Percentiles rank a stretch among this genome's conserved stretches.
phyloP scores from a whole-genome alignment of 1,140 invertebrate species.

The Drosophila subobscura region DNA sequence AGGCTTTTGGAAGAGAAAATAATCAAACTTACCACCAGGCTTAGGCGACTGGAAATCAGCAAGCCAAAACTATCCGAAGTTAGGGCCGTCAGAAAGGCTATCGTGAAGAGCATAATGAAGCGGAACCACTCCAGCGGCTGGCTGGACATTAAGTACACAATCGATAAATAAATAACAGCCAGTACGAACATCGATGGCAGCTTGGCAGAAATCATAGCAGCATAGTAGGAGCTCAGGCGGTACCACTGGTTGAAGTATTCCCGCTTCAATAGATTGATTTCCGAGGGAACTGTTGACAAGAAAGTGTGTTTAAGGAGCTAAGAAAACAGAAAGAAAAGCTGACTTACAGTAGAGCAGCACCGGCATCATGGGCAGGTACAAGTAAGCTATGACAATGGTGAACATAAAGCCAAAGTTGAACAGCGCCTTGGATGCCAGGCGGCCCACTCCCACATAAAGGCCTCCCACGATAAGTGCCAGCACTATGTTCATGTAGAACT shows the following conservation, averaged over 20 bases:
- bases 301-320: too few species aligned
- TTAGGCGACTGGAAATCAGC: conserved; percentile 88
- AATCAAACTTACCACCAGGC: conserved; percentile 87
- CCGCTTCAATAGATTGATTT: conserved; percentile 93
- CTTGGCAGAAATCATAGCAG: conserved; percentile 91
- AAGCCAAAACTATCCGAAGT: conserved; percentile 91
- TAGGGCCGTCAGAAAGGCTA: conserved; percentile 88
- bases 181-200: conserved; percentile 89
- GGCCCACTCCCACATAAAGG: conserved; percentile 89
- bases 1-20: neutral
- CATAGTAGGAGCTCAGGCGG: conserved; percentile 93
- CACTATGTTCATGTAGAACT: conserved; percentile 87
- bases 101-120: conserved; percentile 88
- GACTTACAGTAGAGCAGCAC: conserved; percentile 90
- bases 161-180: conserved; percentile 90
- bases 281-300: conserved; percentile 92
- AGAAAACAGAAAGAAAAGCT: neutral
- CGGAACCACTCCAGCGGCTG: conserved; percentile 92
- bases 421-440: conserved; percentile 90
- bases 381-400: conserved; percentile 89
- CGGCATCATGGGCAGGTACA: conserved; percentile 92
- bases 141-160: conserved; percentile 93
- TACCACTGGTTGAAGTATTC: conserved; percentile 98
- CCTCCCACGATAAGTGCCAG: conserved; percentile 89
- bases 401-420: conserved; percentile 94